Evolutionary conservation across 2,888 invertebrate genomes (phyloP), one percentile per base, ranked within the genome.

Genomic region (Tachina grossa): DNA sequence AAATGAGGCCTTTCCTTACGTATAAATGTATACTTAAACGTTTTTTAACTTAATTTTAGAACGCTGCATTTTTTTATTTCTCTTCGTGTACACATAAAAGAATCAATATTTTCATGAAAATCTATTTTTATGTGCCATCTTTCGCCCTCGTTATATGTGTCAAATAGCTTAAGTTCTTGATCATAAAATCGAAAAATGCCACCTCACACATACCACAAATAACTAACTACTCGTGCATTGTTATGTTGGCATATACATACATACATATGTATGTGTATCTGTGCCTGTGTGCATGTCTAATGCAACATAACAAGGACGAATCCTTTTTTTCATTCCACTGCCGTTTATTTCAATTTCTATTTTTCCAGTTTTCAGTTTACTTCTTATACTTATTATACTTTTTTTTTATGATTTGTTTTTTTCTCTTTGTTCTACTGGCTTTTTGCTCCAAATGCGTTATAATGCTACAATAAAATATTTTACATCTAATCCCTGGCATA

Each of bases 261-360:
- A 31, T 47, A 31, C 22, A 19, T 13, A 16, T 74, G 39, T 78
- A 51, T 41, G 45, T 55, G 45, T n/a, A 22, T 65, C 3, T 69
- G 39, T 49, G 9, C 41, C 45, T 11, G 47, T 45, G 53, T 71
- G 51, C n/a, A 47, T 77, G 51, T 80, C 66, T 80, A 83, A 83
- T 80, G 72, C 76, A 85, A 85, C 83, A 85, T 83, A 83, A 80
- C 83, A 85, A 83, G 85, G 83, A 85, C 83, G 83, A 85, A 85
- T 85, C 82, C 71, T 76, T 83, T 80, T 85, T 85, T 85, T 85
- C 80, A 85, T 85, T 85, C 76, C 80, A 51, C 76, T 80, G 83
- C 71, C 79, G 83, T 85, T 85, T 85, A 85, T 85, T 83, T 85
- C 85, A 85, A 85, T 85, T 85, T 83, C 19, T 66, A 59, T 51